These are phyloP conservation scores for Cladopsammia gracilis DNA, from an alignment of 64 coral and sea anemone genomes.

Conservation along the genomic window DNA sequence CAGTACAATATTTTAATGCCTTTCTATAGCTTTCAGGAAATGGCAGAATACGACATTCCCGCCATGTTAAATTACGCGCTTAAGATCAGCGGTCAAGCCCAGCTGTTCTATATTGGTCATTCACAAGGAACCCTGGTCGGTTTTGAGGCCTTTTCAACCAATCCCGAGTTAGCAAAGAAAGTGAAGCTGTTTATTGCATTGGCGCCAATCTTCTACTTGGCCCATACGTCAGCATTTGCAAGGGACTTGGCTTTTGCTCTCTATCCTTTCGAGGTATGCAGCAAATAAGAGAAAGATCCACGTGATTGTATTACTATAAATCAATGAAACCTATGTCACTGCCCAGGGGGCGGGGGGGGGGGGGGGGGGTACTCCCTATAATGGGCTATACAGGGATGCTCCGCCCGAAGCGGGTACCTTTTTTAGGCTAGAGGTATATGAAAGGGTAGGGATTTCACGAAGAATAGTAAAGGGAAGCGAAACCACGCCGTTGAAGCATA, in stretches of 20 bases:
- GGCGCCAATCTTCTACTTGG: constrained; percentile 80
- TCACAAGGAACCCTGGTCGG: constrained; percentile 87
- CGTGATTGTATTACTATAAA: too few relatives aligned
- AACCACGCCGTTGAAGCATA: too few relatives aligned
- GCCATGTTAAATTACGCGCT: constrained; percentile 83
- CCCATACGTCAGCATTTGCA: constrained; percentile 43
- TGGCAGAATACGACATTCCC: constrained; percentile 68
- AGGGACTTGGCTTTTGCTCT: constrained; percentile 60
- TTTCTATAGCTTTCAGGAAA: constrained; percentile 27
- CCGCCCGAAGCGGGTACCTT: too few relatives aligned
- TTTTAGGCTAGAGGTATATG: too few relatives aligned
- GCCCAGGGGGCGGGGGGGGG: too few relatives aligned
- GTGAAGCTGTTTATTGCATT: constrained; percentile 86
- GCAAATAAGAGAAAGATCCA: too few relatives aligned
- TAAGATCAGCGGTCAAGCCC: constrained; percentile 58
- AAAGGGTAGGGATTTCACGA: too few relatives aligned
- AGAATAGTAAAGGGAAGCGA: too few relatives aligned
- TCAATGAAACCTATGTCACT: too few relatives aligned
- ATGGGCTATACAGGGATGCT: too few relatives aligned
- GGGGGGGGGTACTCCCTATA: too few relatives aligned
- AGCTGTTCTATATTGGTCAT: constrained; percentile 86
- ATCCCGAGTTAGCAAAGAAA: constrained; percentile 68
- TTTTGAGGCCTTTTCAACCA: constrained; percentile 65
- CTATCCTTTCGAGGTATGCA: constrained; percentile 58
- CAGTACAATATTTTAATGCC: neutral